Conservation (phyloP, 2,888 invertebrate genomes). For the Scaptomyza cyrtandrae region DNA sequence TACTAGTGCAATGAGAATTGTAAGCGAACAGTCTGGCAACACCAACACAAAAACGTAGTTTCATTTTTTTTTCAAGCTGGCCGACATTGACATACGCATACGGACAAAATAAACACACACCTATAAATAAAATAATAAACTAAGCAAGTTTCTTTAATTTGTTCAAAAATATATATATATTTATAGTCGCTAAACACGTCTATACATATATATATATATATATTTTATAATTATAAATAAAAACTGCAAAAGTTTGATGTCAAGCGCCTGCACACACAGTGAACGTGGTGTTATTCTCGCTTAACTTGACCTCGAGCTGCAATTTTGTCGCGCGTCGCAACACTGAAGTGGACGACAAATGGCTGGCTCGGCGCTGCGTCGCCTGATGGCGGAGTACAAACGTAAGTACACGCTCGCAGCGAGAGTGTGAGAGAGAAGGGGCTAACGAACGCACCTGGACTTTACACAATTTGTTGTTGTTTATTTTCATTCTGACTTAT, state of each 20-base stretch:
- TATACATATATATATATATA: slow-evolving; percentile 13
- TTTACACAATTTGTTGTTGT: slow-evolving; percentile 16
- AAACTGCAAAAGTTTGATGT: slow-evolving; percentile 21
- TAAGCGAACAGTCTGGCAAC: slow-evolving; percentile 32
- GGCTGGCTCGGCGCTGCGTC: slow-evolving; percentile 93
- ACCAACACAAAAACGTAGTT: slow-evolving; percentile 38
- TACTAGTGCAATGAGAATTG: neutral
- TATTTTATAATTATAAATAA: slow-evolving; percentile 28
- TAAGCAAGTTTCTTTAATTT: slow-evolving; percentile 23
- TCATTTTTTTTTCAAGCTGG: slow-evolving; percentile 58
- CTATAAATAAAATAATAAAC: slow-evolving; percentile 6
- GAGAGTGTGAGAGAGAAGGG: neutral
- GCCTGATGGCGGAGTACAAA: slow-evolving; percentile 95
- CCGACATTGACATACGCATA: slow-evolving; percentile 59
- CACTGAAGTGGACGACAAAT: slow-evolving; percentile 84
- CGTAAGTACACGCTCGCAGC: slow-evolving; percentile 85
- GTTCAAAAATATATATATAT: slow-evolving; percentile 3
- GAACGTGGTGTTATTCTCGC: slow-evolving; percentile 40
- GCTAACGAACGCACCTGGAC: slow-evolving; percentile 4
- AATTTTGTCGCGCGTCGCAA: slow-evolving; percentile 29
- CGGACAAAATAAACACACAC: slow-evolving; percentile 50
- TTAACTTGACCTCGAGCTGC: slow-evolving; percentile 57
- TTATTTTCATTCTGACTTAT: neutral
- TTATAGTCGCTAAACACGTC: neutral
- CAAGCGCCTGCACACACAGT: slow-evolving; percentile 34